phyloP scores from a whole-genome alignment of 2,888 invertebrate genomes.

The Rhynchonema sp. region DNA sequence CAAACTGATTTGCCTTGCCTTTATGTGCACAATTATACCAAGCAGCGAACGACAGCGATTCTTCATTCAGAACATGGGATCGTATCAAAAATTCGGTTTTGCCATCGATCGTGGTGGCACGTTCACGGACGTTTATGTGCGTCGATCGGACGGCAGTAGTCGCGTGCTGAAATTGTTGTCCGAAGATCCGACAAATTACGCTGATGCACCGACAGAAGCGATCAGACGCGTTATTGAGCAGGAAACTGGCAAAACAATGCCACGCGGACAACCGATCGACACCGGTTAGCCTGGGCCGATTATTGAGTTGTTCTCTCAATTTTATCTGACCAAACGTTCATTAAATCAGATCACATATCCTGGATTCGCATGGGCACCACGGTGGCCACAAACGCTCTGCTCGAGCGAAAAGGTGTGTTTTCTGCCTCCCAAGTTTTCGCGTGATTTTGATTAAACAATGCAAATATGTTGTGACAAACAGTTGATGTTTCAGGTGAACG shows the following conservation, averaged over 20 bases:
- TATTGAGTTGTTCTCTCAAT: too few species aligned
- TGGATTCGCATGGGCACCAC: slow-evolving; percentile 99
- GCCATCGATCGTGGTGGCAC: slow-evolving; percentile 96
- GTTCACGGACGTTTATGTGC: slow-evolving; percentile 86
- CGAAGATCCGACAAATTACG: slow-evolving; percentile 52
- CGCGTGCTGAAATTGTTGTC: slow-evolving; percentile 76
- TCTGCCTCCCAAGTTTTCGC: too few species aligned
- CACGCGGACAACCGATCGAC: slow-evolving; percentile 15
- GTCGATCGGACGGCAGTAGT: slow-evolving; percentile 61
- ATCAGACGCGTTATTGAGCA: slow-evolving; percentile 75
- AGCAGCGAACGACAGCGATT: too few species aligned
- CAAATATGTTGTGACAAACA: too few species aligned
- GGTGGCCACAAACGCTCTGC: slow-evolving; percentile 87
- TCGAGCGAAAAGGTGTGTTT: slow-evolving; percentile 95
- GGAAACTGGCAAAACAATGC: slow-evolving; percentile 37
- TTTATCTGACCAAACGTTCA: too few species aligned
- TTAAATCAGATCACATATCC: slow-evolving; percentile 47
- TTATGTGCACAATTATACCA: too few species aligned
- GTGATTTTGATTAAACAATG: too few species aligned
- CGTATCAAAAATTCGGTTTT: slow-evolving; percentile 47
- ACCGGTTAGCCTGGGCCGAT: slow-evolving; percentile 18
- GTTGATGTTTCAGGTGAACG: too few species aligned
- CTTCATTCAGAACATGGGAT: too few species aligned
- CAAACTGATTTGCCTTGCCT: too few species aligned
- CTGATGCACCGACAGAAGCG: slow-evolving; percentile 89